These are phyloP conservation scores for Podargus strigoides DNA, from an alignment of 2,797 vertebrate species.

Conservation along the genomic window DNA sequence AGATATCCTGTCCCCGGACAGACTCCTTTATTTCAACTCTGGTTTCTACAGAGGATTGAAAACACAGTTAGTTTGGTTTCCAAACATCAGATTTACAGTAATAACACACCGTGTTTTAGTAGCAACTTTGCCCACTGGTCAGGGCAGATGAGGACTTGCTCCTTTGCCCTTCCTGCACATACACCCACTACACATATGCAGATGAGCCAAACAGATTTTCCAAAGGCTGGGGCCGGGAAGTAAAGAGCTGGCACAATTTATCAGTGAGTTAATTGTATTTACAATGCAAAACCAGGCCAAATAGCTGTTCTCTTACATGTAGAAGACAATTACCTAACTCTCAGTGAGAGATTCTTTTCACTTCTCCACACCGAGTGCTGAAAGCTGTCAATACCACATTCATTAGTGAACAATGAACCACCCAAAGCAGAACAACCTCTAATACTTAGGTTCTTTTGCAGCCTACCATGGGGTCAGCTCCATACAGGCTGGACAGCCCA, in stretches of 20 bases:
- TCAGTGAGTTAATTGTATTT: neutral
- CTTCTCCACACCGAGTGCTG: neutral
- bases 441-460: neutral
- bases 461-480: neutral
- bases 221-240: neutral
- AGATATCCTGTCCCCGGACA: conserved; percentile 95
- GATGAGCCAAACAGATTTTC: neutral
- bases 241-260: neutral
- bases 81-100: neutral
- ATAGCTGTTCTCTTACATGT: neutral
- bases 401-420: neutral
- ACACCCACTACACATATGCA: neutral
- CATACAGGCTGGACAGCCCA: neutral
- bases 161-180: neutral
- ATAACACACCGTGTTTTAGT: neutral
- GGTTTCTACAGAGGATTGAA: conserved; percentile 82
- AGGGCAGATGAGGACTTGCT: neutral
- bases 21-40: conserved; percentile 98
- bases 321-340: neutral
- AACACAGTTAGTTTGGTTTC: neutral
- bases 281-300: neutral
- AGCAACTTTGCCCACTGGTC: neutral
- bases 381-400: neutral
- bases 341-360: neutral
- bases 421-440: neutral